Conservation (phyloP, 2,113 vertebrate genomes). For the Elephas maximus region DNA sequence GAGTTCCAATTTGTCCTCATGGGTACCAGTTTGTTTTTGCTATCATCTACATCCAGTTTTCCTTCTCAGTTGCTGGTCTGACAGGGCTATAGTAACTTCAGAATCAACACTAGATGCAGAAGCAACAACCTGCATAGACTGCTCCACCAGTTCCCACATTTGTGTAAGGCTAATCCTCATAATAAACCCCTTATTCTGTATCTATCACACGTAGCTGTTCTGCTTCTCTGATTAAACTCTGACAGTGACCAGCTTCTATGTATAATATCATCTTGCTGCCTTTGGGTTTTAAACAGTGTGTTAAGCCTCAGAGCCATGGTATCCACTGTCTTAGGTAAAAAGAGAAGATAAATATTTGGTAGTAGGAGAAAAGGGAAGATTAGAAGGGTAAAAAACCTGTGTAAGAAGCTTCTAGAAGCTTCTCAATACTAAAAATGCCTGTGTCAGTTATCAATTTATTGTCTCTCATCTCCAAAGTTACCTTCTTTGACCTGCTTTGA, state of each 20-base stretch:
- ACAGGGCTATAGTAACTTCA: background rate
- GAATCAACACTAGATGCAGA: background rate
- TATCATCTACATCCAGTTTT: no score
- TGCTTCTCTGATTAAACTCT: background rate
- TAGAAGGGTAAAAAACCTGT: background rate
- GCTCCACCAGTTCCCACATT: background rate
- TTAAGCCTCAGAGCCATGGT: background rate
- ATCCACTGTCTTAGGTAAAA: background rate
- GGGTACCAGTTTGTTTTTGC: no score
- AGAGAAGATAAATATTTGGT: background rate
- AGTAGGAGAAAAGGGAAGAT: background rate
- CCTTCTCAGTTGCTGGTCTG: background rate
- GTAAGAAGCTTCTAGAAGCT: background rate
- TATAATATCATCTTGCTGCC: background rate
- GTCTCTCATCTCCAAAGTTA: background rate
- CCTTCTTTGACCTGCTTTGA: background rate
- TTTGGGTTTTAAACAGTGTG: background rate
- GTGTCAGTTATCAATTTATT: background rate
- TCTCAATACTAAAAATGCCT: background rate
- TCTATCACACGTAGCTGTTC: background rate
- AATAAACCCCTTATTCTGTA: conserved; percentile 20
- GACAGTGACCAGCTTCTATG: background rate
- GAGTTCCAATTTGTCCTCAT: background rate
- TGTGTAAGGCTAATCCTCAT: background rate
- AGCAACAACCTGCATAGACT: background rate